Base-by-base conservation (phyloP, 2,888 invertebrate genomes). In the Tinea semifulvella region DNA sequence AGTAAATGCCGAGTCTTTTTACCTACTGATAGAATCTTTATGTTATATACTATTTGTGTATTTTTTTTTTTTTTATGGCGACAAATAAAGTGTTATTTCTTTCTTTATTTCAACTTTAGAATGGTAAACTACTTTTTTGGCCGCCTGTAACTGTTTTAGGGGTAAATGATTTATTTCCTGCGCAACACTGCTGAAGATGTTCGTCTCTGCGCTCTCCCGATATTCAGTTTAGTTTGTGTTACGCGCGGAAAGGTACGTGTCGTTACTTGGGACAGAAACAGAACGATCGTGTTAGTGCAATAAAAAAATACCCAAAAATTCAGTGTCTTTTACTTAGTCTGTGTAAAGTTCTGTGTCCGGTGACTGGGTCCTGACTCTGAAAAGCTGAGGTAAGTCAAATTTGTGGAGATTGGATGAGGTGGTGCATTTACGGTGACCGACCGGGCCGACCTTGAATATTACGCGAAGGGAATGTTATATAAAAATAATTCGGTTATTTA, bases 361-460 rank as follows among this genome's bases (percentile, higher is more conserved):
- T 31, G 31, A 14, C 3, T 31, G 2, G 7, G 13, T 22, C 8
- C 6, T 22, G 5, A 22, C 6, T 22, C 6, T 22, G 5, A 22
- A 22, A 7, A 7, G 8, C 22, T 8, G n/a, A n/a, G 22, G 22
- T 22, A 22, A 22, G 22, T 22, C 8, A 13, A n/a, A 13, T 31
- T 31, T 31, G 6, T 14, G 14, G n/a, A 13, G 14, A n/a, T 28
- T 28, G 8, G 8, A 6, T 28, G 7, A 17, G 18, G n/a, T 16
- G 16, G 2, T 36, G 36, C 36, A 36, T 36, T 36, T 36, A 36
- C 36, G 36, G 36, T 36, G 36, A 36, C 18, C 36, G 36, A 36
- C 36, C 36, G 17, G 3, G 10, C 17, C 18, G 18, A 36, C 36
- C 36, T 36, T 36, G 36, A 18, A 18, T 18, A 14, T 27, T 7